phyloP scores from a whole-genome alignment of 2,113 vertebrate genomes.

The Nymphicus hollandicus region DNA sequence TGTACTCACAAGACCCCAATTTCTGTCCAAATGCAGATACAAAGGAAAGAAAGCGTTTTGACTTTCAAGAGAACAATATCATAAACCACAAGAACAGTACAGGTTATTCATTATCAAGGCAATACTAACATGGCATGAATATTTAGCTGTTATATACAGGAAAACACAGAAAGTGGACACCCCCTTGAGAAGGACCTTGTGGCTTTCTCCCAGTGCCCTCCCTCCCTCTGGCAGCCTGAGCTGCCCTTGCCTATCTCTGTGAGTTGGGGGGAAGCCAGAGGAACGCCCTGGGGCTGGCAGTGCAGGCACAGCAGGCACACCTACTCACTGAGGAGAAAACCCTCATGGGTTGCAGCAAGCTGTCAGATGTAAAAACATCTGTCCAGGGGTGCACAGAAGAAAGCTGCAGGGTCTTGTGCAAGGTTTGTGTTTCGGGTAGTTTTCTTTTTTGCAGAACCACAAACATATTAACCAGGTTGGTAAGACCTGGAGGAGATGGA shows the following conservation, averaged over 20 bases:
- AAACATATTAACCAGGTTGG: background rate
- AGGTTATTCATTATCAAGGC: background rate
- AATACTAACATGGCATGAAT: background rate
- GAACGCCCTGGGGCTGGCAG: rapidly evolving
- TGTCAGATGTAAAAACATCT: rapidly evolving
- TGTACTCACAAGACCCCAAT: background rate
- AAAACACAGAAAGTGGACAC: background rate
- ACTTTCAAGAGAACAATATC: background rate
- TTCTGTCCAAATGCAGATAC: background rate
- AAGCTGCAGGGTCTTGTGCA: background rate
- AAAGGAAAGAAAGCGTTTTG: background rate
- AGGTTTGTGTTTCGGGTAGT: background rate
- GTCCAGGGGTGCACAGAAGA: background rate
- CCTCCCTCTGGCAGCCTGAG: background rate
- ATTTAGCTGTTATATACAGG: background rate
- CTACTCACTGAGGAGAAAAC: background rate
- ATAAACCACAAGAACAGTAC: background rate
- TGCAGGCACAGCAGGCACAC: background rate
- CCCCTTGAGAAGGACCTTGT: background rate
- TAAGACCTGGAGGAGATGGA: background rate
- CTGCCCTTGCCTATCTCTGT: background rate
- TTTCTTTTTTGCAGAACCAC: background rate
- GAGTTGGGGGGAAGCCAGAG: background rate
- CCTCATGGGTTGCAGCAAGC: rapidly evolving
- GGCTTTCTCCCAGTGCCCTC: background rate